phyloP scores from a whole-genome alignment of 2,888 invertebrate species.

The Athalia cordata region DNA sequence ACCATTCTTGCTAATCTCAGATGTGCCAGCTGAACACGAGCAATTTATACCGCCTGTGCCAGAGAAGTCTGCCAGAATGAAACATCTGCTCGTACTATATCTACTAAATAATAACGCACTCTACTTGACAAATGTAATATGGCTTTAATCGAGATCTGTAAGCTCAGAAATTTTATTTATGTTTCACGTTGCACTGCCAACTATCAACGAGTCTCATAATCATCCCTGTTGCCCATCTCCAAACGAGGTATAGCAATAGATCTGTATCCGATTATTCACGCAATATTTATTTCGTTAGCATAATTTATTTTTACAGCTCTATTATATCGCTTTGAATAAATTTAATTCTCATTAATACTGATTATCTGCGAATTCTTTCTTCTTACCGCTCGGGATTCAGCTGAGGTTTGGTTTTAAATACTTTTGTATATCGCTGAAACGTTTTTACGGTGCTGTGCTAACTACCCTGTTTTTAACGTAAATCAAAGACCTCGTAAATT shows the following conservation, averaged over 20 bases:
- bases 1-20: constrained; percentile 43
- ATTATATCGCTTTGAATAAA: background rate
- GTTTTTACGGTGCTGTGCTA: background rate
- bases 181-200: constrained; percentile 57
- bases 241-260: too few species aligned
- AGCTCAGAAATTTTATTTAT: constrained; percentile 58
- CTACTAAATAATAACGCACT: constrained; percentile 65
- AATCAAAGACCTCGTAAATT: constrained; percentile 36
- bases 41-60: constrained; percentile 58
- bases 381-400: background rate
- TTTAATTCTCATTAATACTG: background rate
- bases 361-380: background rate
- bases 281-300: too few species aligned
- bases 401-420: background rate
- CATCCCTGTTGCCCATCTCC: background rate
- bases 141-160: constrained; percentile 71
- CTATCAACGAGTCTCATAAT: constrained; percentile 42
- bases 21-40: constrained; percentile 8
- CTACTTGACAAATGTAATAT: constrained; percentile 71
- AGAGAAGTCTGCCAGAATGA: constrained; percentile 68
- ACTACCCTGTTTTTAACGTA: constrained; percentile 30
- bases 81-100: constrained; percentile 66
- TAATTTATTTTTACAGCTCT: too few species aligned
- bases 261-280: too few species aligned
- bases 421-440: background rate